Evolutionary conservation across 2,113 vertebrate genomes (phyloP).

Genomic region (Cinclus cinclus): DNA sequence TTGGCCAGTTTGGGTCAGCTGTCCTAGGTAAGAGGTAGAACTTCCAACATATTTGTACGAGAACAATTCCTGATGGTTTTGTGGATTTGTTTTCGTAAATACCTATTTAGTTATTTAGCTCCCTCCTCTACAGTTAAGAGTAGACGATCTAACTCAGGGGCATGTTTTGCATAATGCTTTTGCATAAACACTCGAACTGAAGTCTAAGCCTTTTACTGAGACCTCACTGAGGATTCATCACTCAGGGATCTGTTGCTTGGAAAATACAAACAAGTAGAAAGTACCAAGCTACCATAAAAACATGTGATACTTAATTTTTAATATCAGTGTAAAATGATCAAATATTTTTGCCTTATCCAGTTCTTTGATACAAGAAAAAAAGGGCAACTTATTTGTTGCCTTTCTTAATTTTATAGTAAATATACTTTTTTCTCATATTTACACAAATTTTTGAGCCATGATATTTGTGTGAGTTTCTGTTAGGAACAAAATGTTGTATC

Average conservation of each 20-base stretch:
- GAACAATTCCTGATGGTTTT: neutral
- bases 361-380: neutral
- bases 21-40: neutral
- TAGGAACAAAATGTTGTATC: neutral
- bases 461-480: neutral
- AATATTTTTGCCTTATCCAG: neutral
- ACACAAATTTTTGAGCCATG: neutral
- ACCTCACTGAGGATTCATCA: neutral
- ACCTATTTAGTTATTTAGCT: neutral
- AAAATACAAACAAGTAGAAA: neutral
- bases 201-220: neutral
- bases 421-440: neutral
- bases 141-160: neutral
- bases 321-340: neutral
- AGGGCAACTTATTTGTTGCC: fast-evolving
- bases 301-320: neutral
- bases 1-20: neutral
- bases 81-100: neutral
- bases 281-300: neutral
- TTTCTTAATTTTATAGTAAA: neutral
- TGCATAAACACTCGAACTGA: neutral
- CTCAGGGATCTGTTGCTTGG: neutral
- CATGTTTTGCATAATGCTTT: neutral
- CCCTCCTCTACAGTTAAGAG: neutral
- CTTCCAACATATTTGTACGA: neutral